Evolutionary conservation across 1,140 invertebrate genomes (phyloP), one percentile per base, ranked within the genome.

Genomic region (Drosophila sp.): DNA sequence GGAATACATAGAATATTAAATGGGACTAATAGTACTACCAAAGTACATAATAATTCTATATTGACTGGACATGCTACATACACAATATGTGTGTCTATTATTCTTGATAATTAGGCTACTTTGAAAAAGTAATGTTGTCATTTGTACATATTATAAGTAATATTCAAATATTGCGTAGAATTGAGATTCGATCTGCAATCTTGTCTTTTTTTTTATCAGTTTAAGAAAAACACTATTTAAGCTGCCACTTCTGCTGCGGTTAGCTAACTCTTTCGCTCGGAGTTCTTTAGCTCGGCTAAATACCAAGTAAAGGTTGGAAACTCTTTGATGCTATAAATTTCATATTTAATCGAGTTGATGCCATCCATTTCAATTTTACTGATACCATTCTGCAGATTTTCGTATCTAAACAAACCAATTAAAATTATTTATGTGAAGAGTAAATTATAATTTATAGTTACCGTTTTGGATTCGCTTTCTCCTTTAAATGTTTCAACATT

Each of bases 401-500:
- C 96, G 90, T 96, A 97, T 78, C 97, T 97, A 89, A 11, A 93
- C 72, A 90, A 13, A 93, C 72, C 11, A 18, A 58, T 4, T 7
- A 65, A 21, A 46, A 27, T 9, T 11, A 16, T 9, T 38, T 18
- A 58, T 25, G 1, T 32, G 25, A 43, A 32, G 27, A n/a, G 18
- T 18, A 66, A 21, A 45, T 16, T 48, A 29, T 32, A 54, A 9
- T 21, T 36, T 16, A 14, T 9, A 14, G 4, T 92, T 91, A 97
- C 96, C 97, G 95, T 91, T 97, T 96, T 36, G 97, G 97, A 93
- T 97, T 98, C 0, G 97, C 96, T 87, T 95, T 95, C 82, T 97
- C 96, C 84, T 97, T 97, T 74, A 95, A 95, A 93, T 99, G 97
- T 78, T 94, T 94, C 36, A 98, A 92, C 97, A 98, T 98, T 53